Percentiles rank a stretch among this genome's conserved stretches.
Evolutionary conservation across 2,797 vertebrate species (phyloP).

Genomic region (Prionace glauca): DNA sequence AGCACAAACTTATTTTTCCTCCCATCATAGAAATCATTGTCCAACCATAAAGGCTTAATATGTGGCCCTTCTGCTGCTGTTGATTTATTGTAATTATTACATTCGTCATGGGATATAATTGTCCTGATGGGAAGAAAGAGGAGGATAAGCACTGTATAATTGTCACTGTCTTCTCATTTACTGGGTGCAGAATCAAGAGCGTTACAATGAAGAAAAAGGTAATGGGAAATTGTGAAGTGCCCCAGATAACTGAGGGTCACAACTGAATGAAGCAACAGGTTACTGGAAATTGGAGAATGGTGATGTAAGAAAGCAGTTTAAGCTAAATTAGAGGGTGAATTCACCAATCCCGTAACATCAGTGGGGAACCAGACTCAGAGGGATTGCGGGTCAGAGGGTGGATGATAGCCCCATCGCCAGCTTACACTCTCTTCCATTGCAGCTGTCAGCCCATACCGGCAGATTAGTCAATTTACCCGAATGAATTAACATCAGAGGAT

Average conservation of each 20-base stretch:
- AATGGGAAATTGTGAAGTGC: background rate
- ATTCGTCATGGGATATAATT: conserved; percentile 23
- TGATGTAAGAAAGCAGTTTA: background rate
- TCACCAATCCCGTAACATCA: background rate
- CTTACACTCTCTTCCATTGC: background rate
- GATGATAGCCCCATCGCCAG: background rate
- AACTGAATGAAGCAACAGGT: background rate
- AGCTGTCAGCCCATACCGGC: too few species aligned
- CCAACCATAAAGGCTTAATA: background rate
- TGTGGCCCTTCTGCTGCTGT: background rate
- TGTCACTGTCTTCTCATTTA: background rate
- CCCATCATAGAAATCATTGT: background rate
- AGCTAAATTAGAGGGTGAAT: background rate
- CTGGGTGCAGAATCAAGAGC: background rate
- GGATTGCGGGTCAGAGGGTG: background rate
- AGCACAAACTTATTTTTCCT: conserved; percentile 19
- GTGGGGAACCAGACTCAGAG: background rate
- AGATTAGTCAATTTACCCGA: background rate
- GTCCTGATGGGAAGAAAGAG: background rate
- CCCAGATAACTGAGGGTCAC: background rate
- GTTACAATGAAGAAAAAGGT: background rate
- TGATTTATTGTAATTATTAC: conserved; percentile 19
- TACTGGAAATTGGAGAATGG: background rate
- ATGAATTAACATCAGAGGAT: background rate
- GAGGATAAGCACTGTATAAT: conserved; percentile 19